A percentile compares a stretch with the other conserved stretches of the same genome.
Evolutionary conservation across 2,888 invertebrate species (phyloP).

Genomic region (Anoplius nigerrimus): DNA sequence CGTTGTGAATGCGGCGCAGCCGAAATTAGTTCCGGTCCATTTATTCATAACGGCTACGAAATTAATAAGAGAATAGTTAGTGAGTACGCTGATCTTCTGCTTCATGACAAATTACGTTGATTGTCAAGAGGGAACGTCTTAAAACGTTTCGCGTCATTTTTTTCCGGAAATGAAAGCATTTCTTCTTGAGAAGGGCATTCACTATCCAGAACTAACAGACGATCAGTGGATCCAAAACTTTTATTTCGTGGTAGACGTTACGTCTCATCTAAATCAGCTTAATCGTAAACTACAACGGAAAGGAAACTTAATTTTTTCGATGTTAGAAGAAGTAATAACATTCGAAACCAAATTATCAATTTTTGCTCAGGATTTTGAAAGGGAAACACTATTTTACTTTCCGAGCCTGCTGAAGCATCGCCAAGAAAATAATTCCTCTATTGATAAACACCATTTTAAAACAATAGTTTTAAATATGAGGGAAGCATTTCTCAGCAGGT

Average conservation of each 20-base stretch:
- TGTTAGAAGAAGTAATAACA: conserved; percentile 51
- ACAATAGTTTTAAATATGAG: conserved; percentile 51
- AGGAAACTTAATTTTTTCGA: conserved; percentile 53
- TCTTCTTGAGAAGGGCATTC: conserved; percentile 60
- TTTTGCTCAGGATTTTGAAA: conserved; percentile 49
- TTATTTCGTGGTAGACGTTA: conserved; percentile 62
- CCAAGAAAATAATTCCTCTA: conserved; percentile 44
- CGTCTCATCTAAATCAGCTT: conserved; percentile 61
- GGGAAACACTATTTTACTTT: conserved; percentile 36
- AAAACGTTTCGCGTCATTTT: conserved; percentile 38
- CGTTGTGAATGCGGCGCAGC: too few species aligned
- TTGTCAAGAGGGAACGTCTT: conserved; percentile 52
- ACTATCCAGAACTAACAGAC: conserved; percentile 60
- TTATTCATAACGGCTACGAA: too few species aligned
- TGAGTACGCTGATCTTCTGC: conserved; percentile 32
- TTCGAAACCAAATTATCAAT: conserved; percentile 55
- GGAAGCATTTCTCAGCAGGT: conserved; percentile 56
- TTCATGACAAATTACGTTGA: conserved; percentile 43
- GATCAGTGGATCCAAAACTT: conserved; percentile 59
- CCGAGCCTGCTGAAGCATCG: too few species aligned
- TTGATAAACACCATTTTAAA: conserved; percentile 45
- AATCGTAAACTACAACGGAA: conserved; percentile 63
- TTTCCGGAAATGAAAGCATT: conserved; percentile 57
- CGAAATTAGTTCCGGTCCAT: too few species aligned
- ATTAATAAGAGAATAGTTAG: too few species aligned